Percentiles rank a stretch among this genome's conserved stretches.
phyloP scores from a whole-genome alignment of 1,140 invertebrate species.

The Drosophila nannoptera region DNA sequence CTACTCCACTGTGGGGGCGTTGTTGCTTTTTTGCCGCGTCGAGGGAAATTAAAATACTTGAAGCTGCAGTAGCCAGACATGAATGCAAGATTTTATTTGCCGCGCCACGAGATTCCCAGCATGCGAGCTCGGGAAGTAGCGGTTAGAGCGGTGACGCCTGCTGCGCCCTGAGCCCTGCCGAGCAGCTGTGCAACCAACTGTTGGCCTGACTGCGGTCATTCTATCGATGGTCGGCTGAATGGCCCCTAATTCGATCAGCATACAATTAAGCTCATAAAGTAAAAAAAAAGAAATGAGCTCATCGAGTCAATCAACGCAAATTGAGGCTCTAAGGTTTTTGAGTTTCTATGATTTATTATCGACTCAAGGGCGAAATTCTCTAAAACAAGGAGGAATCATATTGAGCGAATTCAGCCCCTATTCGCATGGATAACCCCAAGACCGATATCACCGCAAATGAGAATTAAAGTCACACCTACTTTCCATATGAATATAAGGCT shows the following conservation, averaged over 20 bases:
- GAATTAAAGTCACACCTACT: too few relatives aligned
- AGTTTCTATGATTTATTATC: too few relatives aligned
- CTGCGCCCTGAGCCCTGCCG: not conserved
- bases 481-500: too few relatives aligned
- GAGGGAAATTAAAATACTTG: conserved; percentile 71
- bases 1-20: conserved; percentile 8
- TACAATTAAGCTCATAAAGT: not conserved
- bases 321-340: not conserved
- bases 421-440: too few relatives aligned
- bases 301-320: not conserved
- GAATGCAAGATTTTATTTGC: conserved; percentile 72
- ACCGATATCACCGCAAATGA: too few relatives aligned
- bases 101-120: conserved; percentile 43
- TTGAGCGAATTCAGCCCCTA: too few relatives aligned
- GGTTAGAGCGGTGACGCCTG: not conserved
- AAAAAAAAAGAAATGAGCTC: not conserved
- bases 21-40: conserved; percentile 51
- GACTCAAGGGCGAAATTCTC: too few relatives aligned
- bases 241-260: conserved; percentile 46
- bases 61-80: conserved; percentile 50
- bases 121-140: not conserved
- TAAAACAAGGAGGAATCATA: too few relatives aligned
- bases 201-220: conserved; percentile 48
- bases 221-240: conserved; percentile 48
- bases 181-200: conserved; percentile 68